Conservation (phyloP, 2,113 vertebrate species). For the Phocoena phocoena region DNA sequence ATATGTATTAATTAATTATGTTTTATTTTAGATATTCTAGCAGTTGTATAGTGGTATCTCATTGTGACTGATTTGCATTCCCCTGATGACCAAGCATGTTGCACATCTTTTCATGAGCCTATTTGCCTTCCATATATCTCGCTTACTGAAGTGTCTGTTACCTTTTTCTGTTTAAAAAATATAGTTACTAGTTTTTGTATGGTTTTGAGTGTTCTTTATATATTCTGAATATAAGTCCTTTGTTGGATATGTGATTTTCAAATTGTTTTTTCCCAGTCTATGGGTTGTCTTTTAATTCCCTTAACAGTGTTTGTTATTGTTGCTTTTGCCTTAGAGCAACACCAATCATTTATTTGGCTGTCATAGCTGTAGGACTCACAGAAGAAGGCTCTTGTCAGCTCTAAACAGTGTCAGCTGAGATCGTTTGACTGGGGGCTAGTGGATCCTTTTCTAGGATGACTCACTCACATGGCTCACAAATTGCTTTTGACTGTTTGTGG, state of each 20-base stretch:
- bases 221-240: neutral
- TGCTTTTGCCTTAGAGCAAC: neutral
- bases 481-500: neutral
- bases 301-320: neutral
- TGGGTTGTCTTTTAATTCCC: neutral
- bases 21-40: neutral
- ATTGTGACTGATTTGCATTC: neutral
- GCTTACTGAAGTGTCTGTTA: neutral
- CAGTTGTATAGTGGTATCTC: neutral
- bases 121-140: neutral
- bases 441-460: neutral
- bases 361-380: neutral
- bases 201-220: neutral
- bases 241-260: neutral
- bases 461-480: neutral
- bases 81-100: neutral
- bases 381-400: neutral
- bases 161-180: neutral
- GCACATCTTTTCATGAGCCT: neutral
- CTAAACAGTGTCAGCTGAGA: neutral
- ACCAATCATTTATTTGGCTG: neutral
- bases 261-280: neutral
- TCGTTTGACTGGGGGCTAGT: neutral
- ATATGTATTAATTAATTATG: neutral
- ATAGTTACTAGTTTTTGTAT: neutral